Base-by-base conservation (phyloP, 2,797 vertebrate species). In the Pygocentrus nattereri region DNA sequence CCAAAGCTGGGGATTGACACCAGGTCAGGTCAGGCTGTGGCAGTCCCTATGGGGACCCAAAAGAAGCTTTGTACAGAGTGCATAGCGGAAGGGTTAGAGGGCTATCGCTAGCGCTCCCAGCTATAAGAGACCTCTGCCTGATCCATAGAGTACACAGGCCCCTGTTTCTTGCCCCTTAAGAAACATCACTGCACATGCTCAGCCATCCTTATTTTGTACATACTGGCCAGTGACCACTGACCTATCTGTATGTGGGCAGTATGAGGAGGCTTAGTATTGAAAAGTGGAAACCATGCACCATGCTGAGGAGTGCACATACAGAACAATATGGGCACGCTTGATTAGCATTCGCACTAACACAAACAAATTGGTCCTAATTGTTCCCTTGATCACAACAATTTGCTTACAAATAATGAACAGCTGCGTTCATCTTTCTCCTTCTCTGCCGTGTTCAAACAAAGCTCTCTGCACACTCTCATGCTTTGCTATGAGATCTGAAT, bases 51-150 rank as follows among this genome's bases (percentile, higher is more conserved):
- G 79, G 86, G 79, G 82, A 70, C 82, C 79, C 80, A 92, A 95
- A 93, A 89, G 91, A 88, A 80, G 88, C 92, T 93, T 95, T 95
- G 94, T 95, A 90, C 88, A 78, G 34, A 74, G 52, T 68, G 61
- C 44, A 54, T 88, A 81, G 90, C 41, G 73, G 89, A 91, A 88
- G 91, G 92, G 84, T 88, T 90, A 82, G 85, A 21, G 74, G 56
- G 65, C 72, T 87, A 25, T 74, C 23, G 18, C 25, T 38, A 70
- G 56, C 67, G 69, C 87, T 91, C 77, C 76, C 7, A 93, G 92
- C 91, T 90, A 92, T 88, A 79, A 88, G 88, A 92, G 92, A 89
- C 92, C 92, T 89, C 82, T 13, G 83, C 64, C 41, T 93, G 91
- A 95, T 92, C 92, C 88, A 44, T 0, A 10, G 41, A 81, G 25